Evolutionary conservation across 1,140 invertebrate genomes (phyloP), one percentile per base, ranked within the genome.

Genomic region (Stegodyphus dumicola): DNA sequence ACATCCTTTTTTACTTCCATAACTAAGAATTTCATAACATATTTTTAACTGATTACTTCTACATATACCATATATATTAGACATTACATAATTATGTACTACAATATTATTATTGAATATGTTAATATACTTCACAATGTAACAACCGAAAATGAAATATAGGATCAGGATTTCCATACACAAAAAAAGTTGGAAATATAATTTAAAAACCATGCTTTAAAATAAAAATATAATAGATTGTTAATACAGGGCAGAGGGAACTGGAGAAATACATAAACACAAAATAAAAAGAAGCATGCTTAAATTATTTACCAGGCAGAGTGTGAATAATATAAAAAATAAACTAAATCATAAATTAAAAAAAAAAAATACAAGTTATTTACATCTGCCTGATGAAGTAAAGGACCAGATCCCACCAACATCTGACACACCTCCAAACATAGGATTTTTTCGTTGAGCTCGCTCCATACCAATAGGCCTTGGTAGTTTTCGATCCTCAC

Each of bases 381-480:
- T 85, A 85, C 81, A 85, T 85, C 81, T 85, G 81, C 81, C 81
- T 85, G 81, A 76, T 52, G 77, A 83, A 74, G 11, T 76, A 85
- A 76, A 85, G 64, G 81, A 76, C 81, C 81, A 85, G 81, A 85
- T 85, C 66, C 81, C 81, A 81, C 7, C 18, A 74, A 17, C 33
- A 52, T 85, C 81, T 69, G 70, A 80, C 77, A 77, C 85, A 86
- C 84, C 67, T 86, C 76, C 77, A 84, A 80, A 77, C 53, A 64
- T 74, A 73, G 88, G 87, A 52, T 86, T 88, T 64, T 88, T 88
- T 64, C 84, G 69, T 51, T 88, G 88, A 15, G 88, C 89, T 86
- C 89, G 77, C 75, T 89, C 89, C n/a, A 88, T 89, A 60, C 89
- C 89, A 66, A 90, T 90, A 2, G 89, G 89, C 67, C 88, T 87